Base-by-base conservation (phyloP, 2,888 invertebrate genomes). In the Drosophila anomalata region DNA sequence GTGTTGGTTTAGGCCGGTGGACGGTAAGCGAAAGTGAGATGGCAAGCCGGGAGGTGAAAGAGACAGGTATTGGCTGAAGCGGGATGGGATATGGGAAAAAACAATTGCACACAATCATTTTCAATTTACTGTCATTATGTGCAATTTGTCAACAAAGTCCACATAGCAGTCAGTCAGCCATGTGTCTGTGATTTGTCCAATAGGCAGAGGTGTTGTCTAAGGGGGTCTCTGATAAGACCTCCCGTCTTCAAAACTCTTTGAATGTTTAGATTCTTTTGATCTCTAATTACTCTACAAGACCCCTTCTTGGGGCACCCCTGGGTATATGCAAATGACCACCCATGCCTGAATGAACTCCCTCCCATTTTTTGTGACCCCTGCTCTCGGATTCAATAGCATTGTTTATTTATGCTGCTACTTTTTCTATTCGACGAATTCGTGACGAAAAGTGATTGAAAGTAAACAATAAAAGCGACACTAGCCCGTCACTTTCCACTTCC, bases 391-490 rank as follows among this genome's bases (percentile, higher is more conserved):
- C 42, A 14, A 41, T 12, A 47, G 44, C 77, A 84, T 79, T 87
- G 87, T 87, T 83, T 87, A 84, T 89, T 87, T 81, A 81, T 77
- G 71, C 17, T 54, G 52, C 52, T 75, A 55, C 86, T 82, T 54
- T 53, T 75, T 75, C 63, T 74, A 65, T 72, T 75, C 84, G 75
- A 84, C 80, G 78, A 82, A 78, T 87, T 90, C 90, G 90, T 90
- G 90, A 89, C 90, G 89, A 89, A 90, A 90, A 89, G 87, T 90
- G 90, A 89, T 90, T 90, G 89, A 89, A 90, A 89, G 86, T 86
- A 89, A 90, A 90, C 88, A 89, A 87, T 78, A 86, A 84, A 88
- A 86, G 87, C 88, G 77, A 84, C 84, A 84, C 84, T 83, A 84
- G 66, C 73, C 71, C 33, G 75, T 70, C 76, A 79, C 79, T 85